phyloP scores from a whole-genome alignment of 1,140 invertebrate species.

The Periplaneta americana region DNA sequence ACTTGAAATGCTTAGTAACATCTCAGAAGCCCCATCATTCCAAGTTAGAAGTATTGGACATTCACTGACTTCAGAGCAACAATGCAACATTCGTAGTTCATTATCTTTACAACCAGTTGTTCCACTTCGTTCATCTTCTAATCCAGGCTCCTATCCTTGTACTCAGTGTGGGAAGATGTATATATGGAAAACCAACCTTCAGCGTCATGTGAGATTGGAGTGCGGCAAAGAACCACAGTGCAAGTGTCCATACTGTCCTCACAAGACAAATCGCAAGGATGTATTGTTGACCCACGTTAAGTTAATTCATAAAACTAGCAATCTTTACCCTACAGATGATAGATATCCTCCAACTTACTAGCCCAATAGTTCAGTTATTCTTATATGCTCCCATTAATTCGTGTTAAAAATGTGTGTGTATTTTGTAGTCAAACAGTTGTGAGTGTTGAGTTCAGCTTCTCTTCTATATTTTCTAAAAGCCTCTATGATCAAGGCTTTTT shows the following conservation, averaged over 20 bases:
- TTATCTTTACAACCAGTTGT: background rate
- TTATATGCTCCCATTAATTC: background rate
- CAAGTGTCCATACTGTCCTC: conserved; percentile 32
- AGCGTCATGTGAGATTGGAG: conserved; percentile 39
- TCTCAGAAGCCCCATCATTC: background rate
- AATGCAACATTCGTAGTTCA: background rate
- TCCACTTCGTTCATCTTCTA: background rate
- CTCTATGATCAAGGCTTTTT: too few species aligned
- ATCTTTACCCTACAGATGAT: background rate
- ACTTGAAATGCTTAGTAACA: background rate
- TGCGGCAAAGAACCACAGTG: conserved; percentile 37
- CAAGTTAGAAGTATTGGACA: background rate
- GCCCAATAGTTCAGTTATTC: too few species aligned
- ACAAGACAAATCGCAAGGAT: conserved; percentile 32
- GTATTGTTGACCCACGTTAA: conserved; percentile 20
- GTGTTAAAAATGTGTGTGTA: too few species aligned
- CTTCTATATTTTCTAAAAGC: too few species aligned
- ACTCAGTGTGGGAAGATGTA: conserved; percentile 33
- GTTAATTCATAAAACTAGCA: background rate
- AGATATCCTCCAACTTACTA: background rate
- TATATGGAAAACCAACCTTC: conserved; percentile 33
- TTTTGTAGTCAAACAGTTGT: too few species aligned
- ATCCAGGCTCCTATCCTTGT: background rate
- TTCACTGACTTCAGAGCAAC: background rate
- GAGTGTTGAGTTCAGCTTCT: too few species aligned